phyloP scores from a whole-genome alignment of 2,888 invertebrate species.

The Leptinotarsa haldemani region DNA sequence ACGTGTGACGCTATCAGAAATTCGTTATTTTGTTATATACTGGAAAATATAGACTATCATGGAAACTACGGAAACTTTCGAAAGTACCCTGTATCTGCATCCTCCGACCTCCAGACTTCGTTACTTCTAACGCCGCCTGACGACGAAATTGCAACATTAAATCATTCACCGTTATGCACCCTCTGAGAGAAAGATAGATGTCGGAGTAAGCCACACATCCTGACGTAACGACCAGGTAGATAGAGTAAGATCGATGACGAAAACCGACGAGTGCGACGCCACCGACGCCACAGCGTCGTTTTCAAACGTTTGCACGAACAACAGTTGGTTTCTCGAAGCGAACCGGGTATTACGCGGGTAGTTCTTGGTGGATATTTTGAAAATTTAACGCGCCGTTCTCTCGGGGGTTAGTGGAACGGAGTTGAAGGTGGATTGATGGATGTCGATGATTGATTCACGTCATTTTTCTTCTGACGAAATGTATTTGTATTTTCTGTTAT shows the following conservation, averaged over 20 bases:
- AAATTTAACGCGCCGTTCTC: slow-evolving; percentile 11
- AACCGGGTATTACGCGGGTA: slow-evolving; percentile 12
- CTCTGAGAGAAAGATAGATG: background rate
- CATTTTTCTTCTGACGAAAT: no score
- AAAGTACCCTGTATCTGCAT: background rate
- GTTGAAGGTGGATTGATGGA: background rate
- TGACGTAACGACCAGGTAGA: slow-evolving; percentile 16
- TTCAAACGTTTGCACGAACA: slow-evolving; percentile 52
- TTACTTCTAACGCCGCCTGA: slow-evolving; percentile 9
- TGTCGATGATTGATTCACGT: no score
- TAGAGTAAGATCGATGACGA: slow-evolving; percentile 47
- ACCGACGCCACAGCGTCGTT: slow-evolving; percentile 53
- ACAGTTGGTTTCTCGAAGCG: slow-evolving; percentile 65
- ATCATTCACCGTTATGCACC: slow-evolving; percentile 11
- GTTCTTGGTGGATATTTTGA: slow-evolving; percentile 23
- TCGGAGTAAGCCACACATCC: background rate
- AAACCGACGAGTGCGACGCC: slow-evolving; percentile 47
- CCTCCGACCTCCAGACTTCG: background rate
- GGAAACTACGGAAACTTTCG: background rate
- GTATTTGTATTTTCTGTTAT: no score
- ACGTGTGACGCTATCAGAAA: no score
- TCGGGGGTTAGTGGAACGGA: slow-evolving; percentile 3
- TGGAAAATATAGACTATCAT: no score
- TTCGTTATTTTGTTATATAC: no score
- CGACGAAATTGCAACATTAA: background rate